Evolutionary conservation across 2,888 invertebrate genomes (phyloP).

Genomic region (Idaea dimidiata): DNA sequence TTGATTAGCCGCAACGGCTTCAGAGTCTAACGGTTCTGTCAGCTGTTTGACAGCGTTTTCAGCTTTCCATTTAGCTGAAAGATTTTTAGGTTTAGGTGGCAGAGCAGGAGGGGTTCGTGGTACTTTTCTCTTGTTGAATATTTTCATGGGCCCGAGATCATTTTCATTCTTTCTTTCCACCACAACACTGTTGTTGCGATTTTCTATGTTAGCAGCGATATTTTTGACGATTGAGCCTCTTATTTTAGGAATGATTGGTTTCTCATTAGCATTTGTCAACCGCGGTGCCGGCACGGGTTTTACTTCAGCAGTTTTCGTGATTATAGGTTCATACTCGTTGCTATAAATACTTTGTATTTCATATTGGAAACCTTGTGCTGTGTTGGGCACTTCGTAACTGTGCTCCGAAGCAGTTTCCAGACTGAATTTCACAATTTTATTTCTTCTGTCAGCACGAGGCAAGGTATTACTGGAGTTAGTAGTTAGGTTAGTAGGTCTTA

Average conservation of each 20-base stretch:
- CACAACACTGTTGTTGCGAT: constrained; percentile 53
- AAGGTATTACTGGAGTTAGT: constrained; percentile 58
- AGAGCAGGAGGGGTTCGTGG: constrained; percentile 86
- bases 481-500: constrained; percentile 50
- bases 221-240: constrained; percentile 77
- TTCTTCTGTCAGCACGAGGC: constrained; percentile 70
- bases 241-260: constrained; percentile 62
- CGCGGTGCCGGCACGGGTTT: constrained; percentile 60
- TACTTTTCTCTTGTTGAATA: constrained; percentile 79
- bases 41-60: constrained; percentile 66
- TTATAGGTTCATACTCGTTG: constrained; percentile 87
- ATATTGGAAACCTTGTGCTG: constrained; percentile 75
- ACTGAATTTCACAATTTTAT: constrained; percentile 77
- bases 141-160: constrained; percentile 66
- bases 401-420: constrained; percentile 78
- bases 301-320: constrained; percentile 70
- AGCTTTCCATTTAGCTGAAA: constrained; percentile 84
- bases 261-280: constrained; percentile 49
- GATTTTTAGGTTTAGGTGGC: constrained; percentile 89
- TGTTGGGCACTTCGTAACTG: constrained; percentile 83
- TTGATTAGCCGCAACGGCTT: constrained; percentile 81
- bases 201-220: constrained; percentile 73
- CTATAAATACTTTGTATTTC: constrained; percentile 86
- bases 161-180: constrained; percentile 74
- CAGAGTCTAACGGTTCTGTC: constrained; percentile 76